A percentile compares a stretch with the other conserved stretches of the same genome.
Conservation (phyloP, 2,888 invertebrate species). For the Neoaliturus tenellus region DNA sequence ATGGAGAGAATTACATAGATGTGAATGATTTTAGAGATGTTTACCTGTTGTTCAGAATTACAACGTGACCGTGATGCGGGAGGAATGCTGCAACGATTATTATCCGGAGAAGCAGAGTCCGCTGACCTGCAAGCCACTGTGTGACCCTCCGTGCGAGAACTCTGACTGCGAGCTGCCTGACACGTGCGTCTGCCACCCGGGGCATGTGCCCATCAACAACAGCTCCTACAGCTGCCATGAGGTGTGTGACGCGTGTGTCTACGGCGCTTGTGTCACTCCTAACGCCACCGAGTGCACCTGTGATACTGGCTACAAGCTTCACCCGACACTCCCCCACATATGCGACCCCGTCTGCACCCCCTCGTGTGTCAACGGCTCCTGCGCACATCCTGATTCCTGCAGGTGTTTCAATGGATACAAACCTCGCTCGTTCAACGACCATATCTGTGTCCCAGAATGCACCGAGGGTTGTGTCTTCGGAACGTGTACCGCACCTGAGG, state of each 20-base stretch:
- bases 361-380: not conserved
- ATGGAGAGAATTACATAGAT: no score
- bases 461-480: not conserved
- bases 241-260: not conserved
- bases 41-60: not conserved
- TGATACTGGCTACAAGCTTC: not conserved
- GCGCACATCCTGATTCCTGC: not conserved
- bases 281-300: not conserved
- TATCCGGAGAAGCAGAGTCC: no score
- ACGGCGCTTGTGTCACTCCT: not conserved
- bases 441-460: not conserved
- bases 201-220: slow-evolving; percentile 20
- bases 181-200: slow-evolving; percentile 5
- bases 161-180: not conserved
- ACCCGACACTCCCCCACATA: not conserved
- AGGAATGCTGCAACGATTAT: slow-evolving; percentile 3
- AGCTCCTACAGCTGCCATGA: not conserved
- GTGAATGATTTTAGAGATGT: no score
- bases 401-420: not conserved
- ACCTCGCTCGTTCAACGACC: not conserved
- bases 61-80: not conserved
- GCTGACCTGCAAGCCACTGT: not conserved
- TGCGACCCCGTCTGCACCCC: not conserved
- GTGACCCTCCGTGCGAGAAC: not conserved
- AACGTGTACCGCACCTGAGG: not conserved